Evolutionary conservation across 2,888 invertebrate species (phyloP), one percentile per base, ranked within the genome.

Genomic region (Cyclophora punctaria): DNA sequence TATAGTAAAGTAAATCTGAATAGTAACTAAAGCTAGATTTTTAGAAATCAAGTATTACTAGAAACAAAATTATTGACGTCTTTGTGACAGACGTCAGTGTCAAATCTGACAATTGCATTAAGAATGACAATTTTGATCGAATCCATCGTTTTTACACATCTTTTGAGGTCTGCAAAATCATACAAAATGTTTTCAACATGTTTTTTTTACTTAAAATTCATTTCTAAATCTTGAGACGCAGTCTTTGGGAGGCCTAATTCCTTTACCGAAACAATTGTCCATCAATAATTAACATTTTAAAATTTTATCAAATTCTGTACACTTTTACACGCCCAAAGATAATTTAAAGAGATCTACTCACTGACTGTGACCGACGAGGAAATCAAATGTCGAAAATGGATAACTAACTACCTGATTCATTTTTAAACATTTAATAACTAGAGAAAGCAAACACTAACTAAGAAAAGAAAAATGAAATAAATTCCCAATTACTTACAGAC

Each of bases 1-100:
- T 20, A 20, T 37, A 37, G 5, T 37, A 4, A 37, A 37, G 37
- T 37, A 44, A 43, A 6, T 44, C 34, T 44, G 40, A 37, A 46
- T 34, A 45, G 51, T 52, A 55, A 55, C 55, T 61, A 59, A 56
- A 48, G 57, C 55, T 57, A 58, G 48, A 52, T 52, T 58, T 58
- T 33, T 33, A 44, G 44, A 44, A 44, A 44, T 44, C 4, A 20
- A 34, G 44, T 20, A 33, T 43, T 43, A 43, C 37, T 37, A 37
- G 5, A 37, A 37, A 37, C 37, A 37, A 37, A 37, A 37, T 20
- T 20, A 20, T 37, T 37, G 37, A 37, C 37, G 37, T 5, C 37
- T 37, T 37, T 37, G 5, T 42, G 42, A 42, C 42, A 42, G 6
- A 42, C n/a, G 42, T 42, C 7, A 42, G 7, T 7, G 42, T 7